Evolutionary conservation across 2,888 invertebrate genomes (phyloP), one percentile per base, ranked within the genome.

Genomic region (Pediacus dermestoides): DNA sequence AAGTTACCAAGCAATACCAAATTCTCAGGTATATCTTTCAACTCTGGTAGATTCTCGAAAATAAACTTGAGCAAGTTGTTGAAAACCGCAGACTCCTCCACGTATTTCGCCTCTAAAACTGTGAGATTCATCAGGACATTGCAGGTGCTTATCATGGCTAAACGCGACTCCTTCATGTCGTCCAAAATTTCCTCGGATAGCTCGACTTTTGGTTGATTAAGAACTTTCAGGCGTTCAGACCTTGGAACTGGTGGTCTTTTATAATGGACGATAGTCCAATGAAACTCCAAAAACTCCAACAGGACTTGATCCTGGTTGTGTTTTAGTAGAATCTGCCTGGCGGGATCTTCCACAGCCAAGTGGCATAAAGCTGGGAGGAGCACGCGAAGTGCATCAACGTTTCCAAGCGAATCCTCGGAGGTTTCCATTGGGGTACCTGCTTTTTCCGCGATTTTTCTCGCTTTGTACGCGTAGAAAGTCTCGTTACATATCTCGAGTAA

Each of bases 111-210:
- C 55, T 93, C 93, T 41, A 93, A 68, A 0, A 93, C 93, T 8
- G 89, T 87, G 2, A 94, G 75, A 64, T 94, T 94, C 87, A 94
- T 90, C 50, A 94, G 81, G 40, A 92, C 85, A 61, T 92, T 92
- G 67, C 92, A 93, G 16, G 89, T 78, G 51, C 91, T 88, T 46
- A 88, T 83, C 76, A 94, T 85, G 0, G 91, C 89, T 2, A 81
- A 75, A 42, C 89, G 78, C 0, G 90, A 87, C 64, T 88, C 87
- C 58, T 84, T 83, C 83, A 89, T 88, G 51, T 87, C 85, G 57
- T 86, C 87, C 39, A 86, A 64, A 46, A 86, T 73, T 60, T 82
- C 78, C 1, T 83, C 79, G 31, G 85, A 83, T 31, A 87, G 68
- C 57, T 86, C 82, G 32, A 84, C 83, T 59, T 82, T 84, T 9